These are phyloP conservation scores for Scaptodrosophila latifasciaeformis DNA, from an alignment of 2,888 invertebrate species.

Conservation along the genomic window DNA sequence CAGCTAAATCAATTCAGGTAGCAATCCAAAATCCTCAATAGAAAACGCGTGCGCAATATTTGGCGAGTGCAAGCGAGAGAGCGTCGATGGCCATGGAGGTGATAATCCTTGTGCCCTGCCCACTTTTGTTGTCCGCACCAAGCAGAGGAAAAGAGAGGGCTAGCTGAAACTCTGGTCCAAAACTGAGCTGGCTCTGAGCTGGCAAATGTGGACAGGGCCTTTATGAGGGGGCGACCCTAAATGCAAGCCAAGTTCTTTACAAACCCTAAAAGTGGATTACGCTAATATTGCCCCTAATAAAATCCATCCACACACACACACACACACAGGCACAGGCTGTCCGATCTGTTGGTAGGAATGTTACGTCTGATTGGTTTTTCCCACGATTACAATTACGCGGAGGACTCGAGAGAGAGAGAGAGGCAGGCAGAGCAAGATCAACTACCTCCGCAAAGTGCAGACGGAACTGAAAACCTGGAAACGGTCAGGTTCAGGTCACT, in stretches of 20 bases:
- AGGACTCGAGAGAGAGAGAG: slow-evolving; percentile 3
- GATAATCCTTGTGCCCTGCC: slow-evolving; percentile 19
- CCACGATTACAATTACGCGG: slow-evolving; percentile 61
- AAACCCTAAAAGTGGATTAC: slow-evolving; percentile 53
- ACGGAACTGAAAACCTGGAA: no score
- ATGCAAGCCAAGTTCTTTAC: slow-evolving; percentile 56
- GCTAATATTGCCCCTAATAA: slow-evolving; percentile 56
- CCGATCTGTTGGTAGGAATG: no score
- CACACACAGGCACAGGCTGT: background rate
- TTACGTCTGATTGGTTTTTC: slow-evolving; percentile 65
- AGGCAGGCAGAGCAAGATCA: no score
- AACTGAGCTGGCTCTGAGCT: no score
- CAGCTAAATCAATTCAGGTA: no score
- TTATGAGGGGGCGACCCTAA: slow-evolving; percentile 37
- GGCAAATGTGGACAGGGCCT: slow-evolving; percentile 7
- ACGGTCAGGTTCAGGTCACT: no score
- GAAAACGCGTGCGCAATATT: background rate
- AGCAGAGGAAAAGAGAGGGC: background rate
- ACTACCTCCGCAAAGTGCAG: no score
- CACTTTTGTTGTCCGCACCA: background rate
- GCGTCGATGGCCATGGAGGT: background rate
- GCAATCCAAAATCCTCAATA: no score
- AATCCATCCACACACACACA: slow-evolving; percentile 27
- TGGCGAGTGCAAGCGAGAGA: background rate
- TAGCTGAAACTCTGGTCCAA: no score